These are phyloP conservation scores for Aplocera efformata DNA, from an alignment of 2,888 invertebrate genomes.

Conservation along the genomic window DNA sequence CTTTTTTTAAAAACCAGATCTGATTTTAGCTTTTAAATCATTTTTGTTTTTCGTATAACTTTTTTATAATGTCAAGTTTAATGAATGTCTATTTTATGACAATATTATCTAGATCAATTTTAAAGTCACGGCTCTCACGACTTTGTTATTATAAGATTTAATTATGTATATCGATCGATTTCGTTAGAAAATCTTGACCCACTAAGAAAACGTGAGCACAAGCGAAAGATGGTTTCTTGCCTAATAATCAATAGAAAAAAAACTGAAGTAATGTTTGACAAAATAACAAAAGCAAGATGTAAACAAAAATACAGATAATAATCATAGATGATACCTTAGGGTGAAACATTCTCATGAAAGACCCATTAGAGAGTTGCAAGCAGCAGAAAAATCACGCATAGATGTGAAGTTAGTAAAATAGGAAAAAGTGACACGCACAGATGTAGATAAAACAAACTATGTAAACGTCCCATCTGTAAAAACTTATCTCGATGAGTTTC, in stretches of 20 bases:
- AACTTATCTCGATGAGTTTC: constrained; percentile 33
- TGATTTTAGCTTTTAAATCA: too few relatives aligned
- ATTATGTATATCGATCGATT: constrained; percentile 29
- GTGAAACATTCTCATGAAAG: constrained; percentile 6
- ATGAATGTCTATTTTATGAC: too few relatives aligned
- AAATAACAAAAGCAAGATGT: too few relatives aligned
- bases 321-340: neutral
- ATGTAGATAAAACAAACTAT: constrained; percentile 8
- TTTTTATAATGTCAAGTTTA: too few relatives aligned
- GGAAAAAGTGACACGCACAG: constrained; percentile 11
- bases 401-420: neutral
- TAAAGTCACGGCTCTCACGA: constrained; percentile 15
- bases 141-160: constrained; percentile 12
- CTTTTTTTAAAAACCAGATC: too few relatives aligned
- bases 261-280: too few relatives aligned
- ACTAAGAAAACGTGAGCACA: constrained; percentile 14
- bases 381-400: constrained; percentile 10
- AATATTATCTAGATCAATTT: too few relatives aligned
- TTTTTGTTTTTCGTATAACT: too few relatives aligned
- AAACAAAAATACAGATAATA: neutral
- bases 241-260: too few relatives aligned
- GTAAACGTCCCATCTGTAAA: constrained; percentile 17
- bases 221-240: constrained; percentile 3
- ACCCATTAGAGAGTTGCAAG: constrained; percentile 10
- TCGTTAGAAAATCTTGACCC: constrained; percentile 27